Base-by-base conservation (phyloP, 2,888 invertebrate species). In the Pristionchus mayeri region DNA sequence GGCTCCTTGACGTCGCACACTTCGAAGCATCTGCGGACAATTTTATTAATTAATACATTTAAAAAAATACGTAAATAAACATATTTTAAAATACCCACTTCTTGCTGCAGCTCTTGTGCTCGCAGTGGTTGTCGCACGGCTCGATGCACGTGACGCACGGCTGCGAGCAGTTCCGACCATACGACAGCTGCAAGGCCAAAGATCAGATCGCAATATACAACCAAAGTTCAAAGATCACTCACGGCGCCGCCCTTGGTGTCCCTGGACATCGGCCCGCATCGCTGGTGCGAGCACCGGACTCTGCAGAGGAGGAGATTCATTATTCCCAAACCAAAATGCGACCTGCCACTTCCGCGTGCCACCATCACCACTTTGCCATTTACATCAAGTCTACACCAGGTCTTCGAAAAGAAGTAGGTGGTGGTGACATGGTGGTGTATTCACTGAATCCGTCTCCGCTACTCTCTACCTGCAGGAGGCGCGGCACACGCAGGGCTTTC, bases 71-170 rank as follows among this genome's bases (percentile, higher is more conserved):
- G n/a, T n/a, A n/a, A n/a, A n/a, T n/a, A n/a, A n/a, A n/a, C n/a
- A n/a, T n/a, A n/a, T n/a, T n/a, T n/a, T n/a, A n/a, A n/a, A n/a
- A n/a, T 24, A 21, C 37, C 4, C 0, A 81, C 83, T 52, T 81
- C 48, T 60, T 80, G 11, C 79, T 87, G 93, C 94, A 94, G 37
- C 82, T 83, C n/a, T 86, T 75, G 75, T 88, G 94, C n/a, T 91
- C 91, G 85, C 94, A 94, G 37, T 87, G 86, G 48, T 91, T 89
- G 40, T 92, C 88, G 85, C 94, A 94, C 3, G 85, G 81, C n/a
- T 89, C 89, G 40, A 85, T 81, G 86, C 94, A 94, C n/a, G 94
- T 86, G 3, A 89, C 91, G 81, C 93, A 93, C 18, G 86, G 76
- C 50, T 89, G 86, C 24, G 85, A 84, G 86, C 93, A 93, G 27